Conservation (phyloP, 2,888 invertebrate species). For the Apamea anceps region DNA sequence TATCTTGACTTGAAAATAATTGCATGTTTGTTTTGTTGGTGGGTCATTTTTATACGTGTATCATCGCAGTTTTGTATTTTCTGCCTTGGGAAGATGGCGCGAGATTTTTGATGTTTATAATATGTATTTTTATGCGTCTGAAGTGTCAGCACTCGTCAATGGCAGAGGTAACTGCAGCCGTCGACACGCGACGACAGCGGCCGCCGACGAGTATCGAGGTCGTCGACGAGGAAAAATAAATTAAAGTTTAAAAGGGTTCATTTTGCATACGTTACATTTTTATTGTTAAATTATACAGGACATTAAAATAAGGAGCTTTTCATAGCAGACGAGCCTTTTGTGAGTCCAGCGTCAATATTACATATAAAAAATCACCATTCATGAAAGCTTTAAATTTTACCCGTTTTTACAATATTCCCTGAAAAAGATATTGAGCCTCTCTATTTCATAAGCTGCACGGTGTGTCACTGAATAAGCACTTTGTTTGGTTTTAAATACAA, state of each 20-base stretch:
- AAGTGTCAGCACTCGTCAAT: not conserved
- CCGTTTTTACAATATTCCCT: conserved; percentile 4
- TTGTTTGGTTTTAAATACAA: conserved; percentile 10
- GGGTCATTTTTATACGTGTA: not conserved
- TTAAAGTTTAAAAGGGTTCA: not conserved
- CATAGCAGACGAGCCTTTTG: conserved; percentile 9
- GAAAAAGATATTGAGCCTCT: conserved; percentile 11
- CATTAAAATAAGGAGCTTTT: conserved; percentile 6
- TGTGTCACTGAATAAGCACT: not conserved
- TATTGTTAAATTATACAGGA: not conserved
- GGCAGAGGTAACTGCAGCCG: too few relatives aligned
- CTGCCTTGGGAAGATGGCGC: not conserved
- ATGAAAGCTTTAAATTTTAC: conserved; percentile 17
- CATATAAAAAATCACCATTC: not conserved
- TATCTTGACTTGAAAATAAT: conserved; percentile 14
- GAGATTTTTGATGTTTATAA: not conserved
- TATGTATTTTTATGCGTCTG: not conserved
- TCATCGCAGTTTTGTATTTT: not conserved
- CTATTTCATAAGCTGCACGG: conserved; percentile 16
- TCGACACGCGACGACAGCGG: too few relatives aligned
- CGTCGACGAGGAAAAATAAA: not conserved
- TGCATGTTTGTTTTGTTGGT: not conserved
- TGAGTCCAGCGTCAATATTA: not conserved
- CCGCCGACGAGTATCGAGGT: too few relatives aligned
- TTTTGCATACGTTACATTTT: not conserved